phyloP scores from a whole-genome alignment of 2,888 invertebrate species.

The Pandemis heparana region DNA sequence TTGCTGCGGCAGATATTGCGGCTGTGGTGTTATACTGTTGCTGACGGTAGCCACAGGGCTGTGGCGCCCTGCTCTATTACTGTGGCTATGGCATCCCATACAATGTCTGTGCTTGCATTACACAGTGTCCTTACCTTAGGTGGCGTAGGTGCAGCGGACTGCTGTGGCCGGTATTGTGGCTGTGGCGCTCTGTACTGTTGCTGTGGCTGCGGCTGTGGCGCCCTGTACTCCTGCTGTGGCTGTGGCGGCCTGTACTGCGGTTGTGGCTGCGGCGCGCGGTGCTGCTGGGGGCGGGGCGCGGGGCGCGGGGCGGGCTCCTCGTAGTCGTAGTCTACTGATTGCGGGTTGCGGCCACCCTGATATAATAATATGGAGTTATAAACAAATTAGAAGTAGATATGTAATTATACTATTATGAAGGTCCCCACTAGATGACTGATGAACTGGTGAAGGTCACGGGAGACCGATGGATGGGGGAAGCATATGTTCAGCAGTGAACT shows the following conservation, averaged over 20 bases:
- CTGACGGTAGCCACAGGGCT: constrained; percentile 49
- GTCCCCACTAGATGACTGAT: too few relatives aligned
- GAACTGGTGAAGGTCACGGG: too few relatives aligned
- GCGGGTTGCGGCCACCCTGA: constrained; percentile 62
- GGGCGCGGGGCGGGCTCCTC: constrained; percentile 63
- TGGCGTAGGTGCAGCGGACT: constrained; percentile 63
- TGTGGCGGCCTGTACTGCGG: constrained; percentile 57
- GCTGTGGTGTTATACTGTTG: constrained; percentile 55
- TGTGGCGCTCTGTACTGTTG: constrained; percentile 50
- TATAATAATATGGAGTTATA: not conserved
- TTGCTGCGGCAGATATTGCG: constrained; percentile 56
- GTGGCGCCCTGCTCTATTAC: constrained; percentile 49
- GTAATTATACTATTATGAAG: too few relatives aligned
- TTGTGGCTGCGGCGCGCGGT: constrained; percentile 52
- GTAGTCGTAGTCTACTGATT: constrained; percentile 71
- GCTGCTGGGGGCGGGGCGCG: constrained; percentile 56
- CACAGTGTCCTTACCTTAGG: constrained; percentile 61
- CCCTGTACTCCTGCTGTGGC: constrained; percentile 56
- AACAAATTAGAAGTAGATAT: too few relatives aligned
- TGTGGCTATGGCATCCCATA: constrained; percentile 6
- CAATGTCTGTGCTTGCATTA: not conserved
- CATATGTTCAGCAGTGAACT: too few relatives aligned
- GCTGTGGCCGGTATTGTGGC: constrained; percentile 53
- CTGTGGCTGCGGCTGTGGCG: constrained; percentile 44
- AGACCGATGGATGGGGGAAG: too few relatives aligned